Percentiles rank a stretch among this genome's conserved stretches.
These are phyloP conservation scores for Camponotus vicinus DNA, from an alignment of 1,140 invertebrate species.

Conservation along the genomic window DNA sequence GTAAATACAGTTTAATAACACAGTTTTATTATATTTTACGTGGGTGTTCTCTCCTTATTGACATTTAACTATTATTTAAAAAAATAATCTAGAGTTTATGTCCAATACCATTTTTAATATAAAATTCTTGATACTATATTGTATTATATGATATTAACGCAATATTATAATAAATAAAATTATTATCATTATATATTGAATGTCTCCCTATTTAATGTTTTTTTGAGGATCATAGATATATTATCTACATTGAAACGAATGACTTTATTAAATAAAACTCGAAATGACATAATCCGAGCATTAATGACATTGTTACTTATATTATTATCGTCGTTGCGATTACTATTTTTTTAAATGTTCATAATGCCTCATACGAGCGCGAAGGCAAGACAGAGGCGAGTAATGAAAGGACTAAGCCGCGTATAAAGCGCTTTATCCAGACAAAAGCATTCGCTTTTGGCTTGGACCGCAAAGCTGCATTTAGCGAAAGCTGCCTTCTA, in stretches of 20 bases:
- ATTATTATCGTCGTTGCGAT: background rate
- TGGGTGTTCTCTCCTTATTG: background rate
- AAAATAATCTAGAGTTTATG: background rate
- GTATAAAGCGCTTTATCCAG: constrained; percentile 46
- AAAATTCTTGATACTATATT: background rate
- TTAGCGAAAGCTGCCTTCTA: constrained; percentile 18
- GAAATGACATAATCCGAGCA: background rate
- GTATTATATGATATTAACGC: background rate
- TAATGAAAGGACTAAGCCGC: constrained; percentile 47
- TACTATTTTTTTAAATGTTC: background rate
- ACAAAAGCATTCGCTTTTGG: constrained; percentile 35
- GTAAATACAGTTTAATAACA: background rate
- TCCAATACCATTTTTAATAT: background rate
- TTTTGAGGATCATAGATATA: background rate
- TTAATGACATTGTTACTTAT: background rate
- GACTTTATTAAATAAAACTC: background rate
- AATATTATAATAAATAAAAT: background rate
- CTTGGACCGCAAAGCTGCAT: constrained; percentile 23
- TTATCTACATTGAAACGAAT: background rate
- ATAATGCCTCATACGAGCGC: background rate
- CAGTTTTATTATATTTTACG: constrained; percentile 15
- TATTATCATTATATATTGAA: background rate
- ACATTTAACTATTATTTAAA: constrained; percentile 1
- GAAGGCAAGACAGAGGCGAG: background rate
- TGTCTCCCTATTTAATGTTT: too few relatives aligned